Evolutionary conservation across 2,113 vertebrate species (phyloP).

Genomic region (Poecilia latipinna): DNA sequence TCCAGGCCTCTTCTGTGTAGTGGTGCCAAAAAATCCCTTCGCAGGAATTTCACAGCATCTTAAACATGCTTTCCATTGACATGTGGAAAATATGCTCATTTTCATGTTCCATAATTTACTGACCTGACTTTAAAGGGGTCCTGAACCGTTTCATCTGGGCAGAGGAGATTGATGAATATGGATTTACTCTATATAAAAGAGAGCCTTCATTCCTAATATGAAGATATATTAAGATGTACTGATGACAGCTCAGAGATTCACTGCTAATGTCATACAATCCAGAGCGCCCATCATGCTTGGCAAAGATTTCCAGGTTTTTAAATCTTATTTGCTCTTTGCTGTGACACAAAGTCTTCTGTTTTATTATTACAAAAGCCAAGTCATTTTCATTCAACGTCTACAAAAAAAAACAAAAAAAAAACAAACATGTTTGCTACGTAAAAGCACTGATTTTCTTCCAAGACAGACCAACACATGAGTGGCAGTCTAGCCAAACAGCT

Average conservation of each 20-base stretch:
- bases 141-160: slow-evolving; percentile 27
- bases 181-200: slow-evolving; percentile 43
- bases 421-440: slow-evolving; percentile 54
- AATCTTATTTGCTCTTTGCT: slow-evolving; percentile 5
- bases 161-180: slow-evolving; percentile 57
- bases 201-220: slow-evolving; percentile 35
- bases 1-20: slow-evolving; percentile 63
- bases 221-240: slow-evolving; percentile 32
- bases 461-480: slow-evolving; percentile 52
- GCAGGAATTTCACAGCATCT: slow-evolving; percentile 76
- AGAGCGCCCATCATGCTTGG: slow-evolving; percentile 39
- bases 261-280: slow-evolving; percentile 44
- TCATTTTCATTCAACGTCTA: slow-evolving; percentile 34
- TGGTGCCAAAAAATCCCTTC: slow-evolving; percentile 68
- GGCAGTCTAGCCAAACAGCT: slow-evolving; percentile 83
- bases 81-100: slow-evolving; percentile 65
- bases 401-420: not conserved
- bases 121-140: slow-evolving; percentile 41
- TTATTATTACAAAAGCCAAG: slow-evolving; percentile 32
- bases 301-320: slow-evolving; percentile 10
- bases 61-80: slow-evolving; percentile 61
- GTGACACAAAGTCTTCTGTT: slow-evolving; percentile 32
- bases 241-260: slow-evolving; percentile 54
- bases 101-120: slow-evolving; percentile 67
- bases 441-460: slow-evolving; percentile 43